phyloP scores from a whole-genome alignment of 2,113 vertebrate species.

The Gorsachius goisagi region DNA sequence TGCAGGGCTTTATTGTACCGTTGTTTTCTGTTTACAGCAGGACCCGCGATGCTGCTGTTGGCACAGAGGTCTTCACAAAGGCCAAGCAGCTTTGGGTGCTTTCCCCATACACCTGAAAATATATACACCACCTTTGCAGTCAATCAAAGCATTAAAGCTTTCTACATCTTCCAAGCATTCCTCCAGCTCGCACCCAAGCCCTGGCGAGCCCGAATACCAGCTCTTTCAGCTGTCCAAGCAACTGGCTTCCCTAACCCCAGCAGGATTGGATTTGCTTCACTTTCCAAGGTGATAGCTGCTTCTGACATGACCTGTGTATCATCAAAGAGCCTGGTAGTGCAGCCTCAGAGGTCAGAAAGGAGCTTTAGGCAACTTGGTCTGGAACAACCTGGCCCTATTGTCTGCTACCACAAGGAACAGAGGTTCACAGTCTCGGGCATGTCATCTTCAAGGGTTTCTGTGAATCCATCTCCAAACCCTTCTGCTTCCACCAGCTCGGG shows the following conservation, averaged over 20 bases:
- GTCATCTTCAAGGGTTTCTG: neutral
- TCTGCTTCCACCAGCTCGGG: conserved; percentile 79
- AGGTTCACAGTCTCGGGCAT: neutral
- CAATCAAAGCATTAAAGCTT: neutral
- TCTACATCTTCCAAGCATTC: neutral
- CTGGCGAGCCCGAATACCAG: neutral
- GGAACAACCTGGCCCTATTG: accelerated
- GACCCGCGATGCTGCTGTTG: neutral
- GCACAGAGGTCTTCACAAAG: neutral
- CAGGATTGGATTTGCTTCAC: neutral
- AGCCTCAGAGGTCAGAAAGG: neutral
- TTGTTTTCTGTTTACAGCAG: accelerated
- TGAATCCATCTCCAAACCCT: conserved; percentile 91
- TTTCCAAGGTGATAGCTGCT: neutral
- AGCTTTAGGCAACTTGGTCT: neutral
- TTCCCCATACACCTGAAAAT: neutral
- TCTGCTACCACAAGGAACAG: conserved; percentile 57
- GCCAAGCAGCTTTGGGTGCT: neutral
- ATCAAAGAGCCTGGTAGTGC: neutral
- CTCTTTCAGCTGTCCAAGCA: neutral
- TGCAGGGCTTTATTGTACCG: neutral
- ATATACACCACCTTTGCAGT: neutral
- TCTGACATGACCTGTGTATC: accelerated
- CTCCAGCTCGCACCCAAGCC: neutral
- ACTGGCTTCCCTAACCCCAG: neutral